These are phyloP conservation scores for Priocnemis perturbator DNA, from an alignment of 2,888 invertebrate species.

Conservation along the genomic window DNA sequence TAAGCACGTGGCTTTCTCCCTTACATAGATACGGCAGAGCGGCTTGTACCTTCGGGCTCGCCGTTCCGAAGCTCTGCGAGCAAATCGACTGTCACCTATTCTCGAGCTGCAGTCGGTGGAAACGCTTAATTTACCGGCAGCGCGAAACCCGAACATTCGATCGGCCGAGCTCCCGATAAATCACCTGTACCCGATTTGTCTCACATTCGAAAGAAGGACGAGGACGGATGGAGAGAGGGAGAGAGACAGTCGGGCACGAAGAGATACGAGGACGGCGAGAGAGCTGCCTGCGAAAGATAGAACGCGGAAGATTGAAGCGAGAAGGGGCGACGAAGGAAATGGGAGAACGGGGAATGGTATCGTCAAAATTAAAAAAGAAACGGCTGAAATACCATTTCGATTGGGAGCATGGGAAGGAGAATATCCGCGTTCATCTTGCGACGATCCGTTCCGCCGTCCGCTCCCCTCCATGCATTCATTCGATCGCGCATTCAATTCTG, in stretches of 20 bases:
- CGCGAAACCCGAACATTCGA: constrained; percentile 38
- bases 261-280: constrained; percentile 21
- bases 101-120: constrained; percentile 31
- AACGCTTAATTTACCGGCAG: constrained; percentile 46
- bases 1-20: not conserved
- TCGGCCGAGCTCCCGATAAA: constrained; percentile 37
- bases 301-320: constrained; percentile 20
- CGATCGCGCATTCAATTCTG: too few relatives aligned
- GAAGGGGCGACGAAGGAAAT: constrained; percentile 24
- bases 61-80: constrained; percentile 23
- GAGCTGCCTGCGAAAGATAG: too few relatives aligned
- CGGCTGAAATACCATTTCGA: too few relatives aligned
- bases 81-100: constrained; percentile 45
- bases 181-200: constrained; percentile 47
- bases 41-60: constrained; percentile 13
- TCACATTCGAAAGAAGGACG: constrained; percentile 24
- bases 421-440: too few relatives aligned
- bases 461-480: too few relatives aligned
- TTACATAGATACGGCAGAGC: not conserved
- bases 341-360: not conserved
- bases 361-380: too few relatives aligned
- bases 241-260: constrained; percentile 31
- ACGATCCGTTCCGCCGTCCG: too few relatives aligned
- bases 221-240: constrained; percentile 17
- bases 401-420: too few relatives aligned